A percentile compares a stretch with the other conserved stretches of the same genome.
phyloP scores from a whole-genome alignment of 2,797 vertebrate species.

The Gastrophryne carolinensis region DNA sequence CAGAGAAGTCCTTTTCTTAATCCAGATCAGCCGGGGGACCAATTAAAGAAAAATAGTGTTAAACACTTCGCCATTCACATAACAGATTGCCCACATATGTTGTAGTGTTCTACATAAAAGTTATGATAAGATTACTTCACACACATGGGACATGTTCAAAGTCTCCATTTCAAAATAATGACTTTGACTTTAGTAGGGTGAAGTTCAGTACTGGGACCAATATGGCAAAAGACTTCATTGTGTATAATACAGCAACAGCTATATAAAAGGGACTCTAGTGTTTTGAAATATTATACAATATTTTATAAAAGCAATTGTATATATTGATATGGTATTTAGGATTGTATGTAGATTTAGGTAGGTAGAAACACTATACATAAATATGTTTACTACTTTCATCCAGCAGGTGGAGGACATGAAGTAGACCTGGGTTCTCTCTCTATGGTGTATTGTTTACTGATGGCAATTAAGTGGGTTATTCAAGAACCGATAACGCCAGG shows the following conservation, averaged over 20 bases:
- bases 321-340: too few relatives aligned
- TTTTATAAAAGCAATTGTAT: too few relatives aligned
- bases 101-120: conserved; percentile 59
- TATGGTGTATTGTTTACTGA: too few relatives aligned
- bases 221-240: neutral
- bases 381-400: too few relatives aligned
- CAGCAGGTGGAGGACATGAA: too few relatives aligned
- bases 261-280: too few relatives aligned
- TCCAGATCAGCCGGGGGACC: conserved; percentile 66
- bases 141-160: conserved; percentile 15
- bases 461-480: too few relatives aligned
- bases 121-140: conserved; percentile 55
- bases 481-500: too few relatives aligned
- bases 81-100: conserved; percentile 61
- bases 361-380: too few relatives aligned
- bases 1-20: conserved; percentile 63
- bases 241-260: neutral
- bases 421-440: too few relatives aligned
- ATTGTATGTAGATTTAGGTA: too few relatives aligned
- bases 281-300: too few relatives aligned
- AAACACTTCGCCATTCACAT: conserved; percentile 63
- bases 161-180: conserved; percentile 42
- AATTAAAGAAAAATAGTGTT: conserved; percentile 70
- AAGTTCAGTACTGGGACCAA: neutral
- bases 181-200: neutral